These are phyloP conservation scores for Synodontis membranacea DNA, from an alignment of 2,113 vertebrate genomes.

Conservation along the genomic window DNA sequence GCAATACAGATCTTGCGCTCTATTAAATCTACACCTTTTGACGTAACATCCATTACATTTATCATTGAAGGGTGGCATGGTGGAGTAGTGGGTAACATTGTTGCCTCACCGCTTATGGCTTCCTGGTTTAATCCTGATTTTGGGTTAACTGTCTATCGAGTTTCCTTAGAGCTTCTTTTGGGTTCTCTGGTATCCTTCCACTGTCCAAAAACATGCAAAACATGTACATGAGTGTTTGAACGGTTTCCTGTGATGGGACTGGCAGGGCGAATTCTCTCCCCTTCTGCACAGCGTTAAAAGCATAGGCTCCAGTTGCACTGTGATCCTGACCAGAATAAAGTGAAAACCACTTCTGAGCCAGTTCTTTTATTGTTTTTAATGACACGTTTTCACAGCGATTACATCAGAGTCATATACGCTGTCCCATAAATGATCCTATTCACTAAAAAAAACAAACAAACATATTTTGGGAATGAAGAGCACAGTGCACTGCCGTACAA, in stretches of 20 bases:
- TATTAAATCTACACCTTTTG: neutral
- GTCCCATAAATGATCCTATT: neutral
- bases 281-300: neutral
- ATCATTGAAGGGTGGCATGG: neutral
- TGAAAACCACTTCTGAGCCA: neutral
- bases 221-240: neutral
- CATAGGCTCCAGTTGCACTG: neutral
- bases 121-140: neutral
- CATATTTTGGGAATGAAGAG: neutral
- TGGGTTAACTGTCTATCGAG: neutral
- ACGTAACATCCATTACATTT: neutral
- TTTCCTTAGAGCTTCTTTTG: neutral
- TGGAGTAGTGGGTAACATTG: neutral
- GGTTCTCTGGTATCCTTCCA: neutral
- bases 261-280: neutral
- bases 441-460: no score
- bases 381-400: neutral
- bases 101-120: neutral
- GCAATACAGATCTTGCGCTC: neutral
- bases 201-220: neutral
- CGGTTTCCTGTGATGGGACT: neutral
- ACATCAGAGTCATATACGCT: neutral
- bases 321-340: neutral
- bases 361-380: neutral
- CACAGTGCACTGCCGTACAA: neutral